Evolutionary conservation across 2,888 invertebrate genomes (phyloP), one percentile per base, ranked within the genome.

Genomic region (Zonitis immaculata): DNA sequence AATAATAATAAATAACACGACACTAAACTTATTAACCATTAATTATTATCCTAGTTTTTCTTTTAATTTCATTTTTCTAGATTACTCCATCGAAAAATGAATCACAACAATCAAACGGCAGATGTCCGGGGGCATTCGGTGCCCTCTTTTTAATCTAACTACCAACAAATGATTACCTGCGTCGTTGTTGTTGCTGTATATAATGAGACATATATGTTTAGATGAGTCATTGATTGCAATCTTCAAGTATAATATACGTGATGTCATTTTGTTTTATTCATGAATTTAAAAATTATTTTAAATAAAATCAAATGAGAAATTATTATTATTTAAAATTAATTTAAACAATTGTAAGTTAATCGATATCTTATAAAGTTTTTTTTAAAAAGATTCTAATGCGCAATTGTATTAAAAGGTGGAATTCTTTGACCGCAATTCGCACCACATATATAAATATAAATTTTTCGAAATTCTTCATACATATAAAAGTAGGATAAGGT

Each of bases 171-270:
- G 14, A 35, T 35, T 35, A 35, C 35, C 35, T 35, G n/a, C n/a
- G n/a, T n/a, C n/a, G 35, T 16, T 32, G 32, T 32, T 14, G 14
- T 14, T 32, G 32, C n/a, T 32, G 32, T 32, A 14, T 6, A 32
- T 12, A 32, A 32, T 32, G n/a, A n/a, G n/a, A 12, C 30, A 16
- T 35, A 14, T 35, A 35, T 9, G 35, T 26, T 20, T 14, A 53
- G 50, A 54, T 60, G 64, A 64, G 44, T 58, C 62, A 59, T 42
- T 47, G 61, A 64, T 62, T 56, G 56, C 57, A 53, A 64, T 62
- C 61, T 64, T 22, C 49, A 57, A 54, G 58, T 52, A 52, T 52
- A 49, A 53, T 57, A 56, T 60, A 61, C 61, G 60, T 64, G 64
- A 64, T 61, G 57, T 58, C 54, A 62, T 61, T 60, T 53, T 52